Conservation (phyloP, 2,888 invertebrate species). For the Agriopis marginaria region DNA sequence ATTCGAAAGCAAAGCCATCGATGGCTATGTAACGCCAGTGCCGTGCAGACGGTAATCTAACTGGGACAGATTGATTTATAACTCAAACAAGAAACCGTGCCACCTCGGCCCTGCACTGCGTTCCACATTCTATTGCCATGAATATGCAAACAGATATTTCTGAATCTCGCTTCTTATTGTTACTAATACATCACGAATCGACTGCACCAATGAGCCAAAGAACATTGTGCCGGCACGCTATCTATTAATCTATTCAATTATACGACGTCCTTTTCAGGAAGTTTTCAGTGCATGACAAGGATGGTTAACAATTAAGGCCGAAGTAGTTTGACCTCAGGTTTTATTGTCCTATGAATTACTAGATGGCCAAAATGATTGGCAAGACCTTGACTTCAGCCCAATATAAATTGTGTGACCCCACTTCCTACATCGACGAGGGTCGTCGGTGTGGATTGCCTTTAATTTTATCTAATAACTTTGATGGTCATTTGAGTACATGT, state of each 20-base stretch:
- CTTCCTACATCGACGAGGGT: slow-evolving; percentile 79
- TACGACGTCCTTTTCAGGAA: slow-evolving; percentile 42
- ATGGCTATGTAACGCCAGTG: slow-evolving; percentile 62
- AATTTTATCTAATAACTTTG: slow-evolving; percentile 62
- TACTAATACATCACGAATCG: slow-evolving; percentile 28
- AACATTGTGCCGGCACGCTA: slow-evolving; percentile 31
- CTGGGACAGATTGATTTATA: slow-evolving; percentile 82
- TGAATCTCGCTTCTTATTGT: slow-evolving; percentile 42
- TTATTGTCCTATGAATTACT: slow-evolving; percentile 79
- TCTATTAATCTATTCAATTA: slow-evolving; percentile 29
- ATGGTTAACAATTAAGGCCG: slow-evolving; percentile 61
- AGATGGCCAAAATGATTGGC: slow-evolving; percentile 81
- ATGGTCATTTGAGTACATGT: slow-evolving; percentile 49
- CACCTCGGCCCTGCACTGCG: slow-evolving; percentile 78
- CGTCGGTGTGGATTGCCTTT: slow-evolving; percentile 73
- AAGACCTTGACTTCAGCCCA: slow-evolving; percentile 81
- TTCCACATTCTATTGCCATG: slow-evolving; percentile 76
- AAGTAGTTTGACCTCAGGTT: slow-evolving; percentile 71
- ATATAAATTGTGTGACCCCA: slow-evolving; percentile 81
- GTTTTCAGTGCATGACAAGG: slow-evolving; percentile 45
- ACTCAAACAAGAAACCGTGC: slow-evolving; percentile 81
- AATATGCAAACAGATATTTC: slow-evolving; percentile 74
- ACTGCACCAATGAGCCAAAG: slow-evolving; percentile 20
- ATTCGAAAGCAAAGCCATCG: slow-evolving; percentile 77
- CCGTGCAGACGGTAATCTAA: slow-evolving; percentile 76